A percentile compares a stretch with the other conserved stretches of the same genome.
These are phyloP conservation scores for Gymnorhina tibicen DNA, from an alignment of 2,113 vertebrate species.

Conservation along the genomic window DNA sequence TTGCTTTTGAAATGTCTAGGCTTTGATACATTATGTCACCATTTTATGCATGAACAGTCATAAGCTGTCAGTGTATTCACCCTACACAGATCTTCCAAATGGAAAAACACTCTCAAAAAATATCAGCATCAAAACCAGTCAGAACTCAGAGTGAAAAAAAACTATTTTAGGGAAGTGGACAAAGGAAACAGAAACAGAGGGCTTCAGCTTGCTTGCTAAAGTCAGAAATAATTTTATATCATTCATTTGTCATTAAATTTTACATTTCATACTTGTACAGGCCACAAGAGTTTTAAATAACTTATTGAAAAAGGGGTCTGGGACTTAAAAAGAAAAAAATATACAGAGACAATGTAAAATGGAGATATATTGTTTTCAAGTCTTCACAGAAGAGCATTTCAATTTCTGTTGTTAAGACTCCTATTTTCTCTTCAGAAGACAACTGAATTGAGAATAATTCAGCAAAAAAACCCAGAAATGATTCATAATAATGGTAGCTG, in stretches of 20 bases:
- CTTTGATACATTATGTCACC: slow-evolving; percentile 3
- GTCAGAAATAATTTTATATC: not conserved
- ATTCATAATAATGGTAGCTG: not conserved
- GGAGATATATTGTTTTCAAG: not conserved
- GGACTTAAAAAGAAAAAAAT: not conserved
- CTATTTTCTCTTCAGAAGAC: not conserved
- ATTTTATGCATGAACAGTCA: slow-evolving; percentile 15
- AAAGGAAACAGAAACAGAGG: not conserved
- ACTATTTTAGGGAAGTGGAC: not conserved
- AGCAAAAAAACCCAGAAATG: not conserved
- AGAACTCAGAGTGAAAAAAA: not conserved
- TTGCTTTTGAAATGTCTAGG: slow-evolving; percentile 1
- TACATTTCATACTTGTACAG: not conserved
- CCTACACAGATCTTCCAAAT: not conserved
- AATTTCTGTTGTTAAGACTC: not conserved
- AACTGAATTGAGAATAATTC: not conserved
- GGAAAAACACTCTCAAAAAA: not conserved
- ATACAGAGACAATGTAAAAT: not conserved
- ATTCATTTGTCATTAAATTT: not conserved
- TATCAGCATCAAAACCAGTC: not conserved
- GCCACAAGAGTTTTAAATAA: not conserved
- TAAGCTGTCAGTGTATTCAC: not conserved
- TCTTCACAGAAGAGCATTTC: not conserved
- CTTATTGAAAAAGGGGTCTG: not conserved
- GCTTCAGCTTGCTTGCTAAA: not conserved